phyloP scores from a whole-genome alignment of 2,113 vertebrate genomes.

The Chunga burmeisteri region DNA sequence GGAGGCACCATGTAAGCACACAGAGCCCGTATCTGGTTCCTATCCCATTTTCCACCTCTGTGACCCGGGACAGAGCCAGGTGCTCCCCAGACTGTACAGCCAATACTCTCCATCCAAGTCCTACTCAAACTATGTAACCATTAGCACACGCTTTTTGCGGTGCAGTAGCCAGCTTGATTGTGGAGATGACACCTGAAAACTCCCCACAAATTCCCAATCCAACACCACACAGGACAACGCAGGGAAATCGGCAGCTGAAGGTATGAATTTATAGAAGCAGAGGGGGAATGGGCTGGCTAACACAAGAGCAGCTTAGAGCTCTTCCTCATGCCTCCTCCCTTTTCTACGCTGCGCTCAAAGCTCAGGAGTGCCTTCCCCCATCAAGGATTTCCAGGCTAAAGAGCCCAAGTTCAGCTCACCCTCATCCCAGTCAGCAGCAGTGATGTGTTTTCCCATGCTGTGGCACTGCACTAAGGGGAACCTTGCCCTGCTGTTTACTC shows the following conservation, averaged over 20 bases:
- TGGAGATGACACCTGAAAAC: neutral
- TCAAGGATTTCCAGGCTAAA: neutral
- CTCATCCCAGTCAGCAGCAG: neutral
- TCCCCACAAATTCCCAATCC: neutral
- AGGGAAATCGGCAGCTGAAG: neutral
- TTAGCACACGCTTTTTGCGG: neutral
- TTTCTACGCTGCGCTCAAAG: neutral
- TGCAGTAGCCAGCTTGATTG: rapidly evolving
- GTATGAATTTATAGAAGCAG: neutral
- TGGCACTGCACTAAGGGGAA: neutral
- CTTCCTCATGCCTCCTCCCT: neutral
- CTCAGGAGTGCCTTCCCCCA: neutral
- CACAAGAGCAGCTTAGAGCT: neutral
- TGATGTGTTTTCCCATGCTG: neutral
- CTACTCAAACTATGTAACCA: neutral
- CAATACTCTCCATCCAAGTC: neutral
- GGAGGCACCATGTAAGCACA: neutral
- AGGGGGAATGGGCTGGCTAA: neutral
- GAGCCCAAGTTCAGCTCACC: neutral
- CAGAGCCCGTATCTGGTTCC: neutral
- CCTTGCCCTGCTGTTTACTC: neutral
- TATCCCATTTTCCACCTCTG: neutral
- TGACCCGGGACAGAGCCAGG: neutral
- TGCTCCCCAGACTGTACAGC: neutral
- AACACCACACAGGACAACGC: neutral